Base-by-base conservation (phyloP, 2,113 vertebrate genomes). In the Tenrec ecaudatus region DNA sequence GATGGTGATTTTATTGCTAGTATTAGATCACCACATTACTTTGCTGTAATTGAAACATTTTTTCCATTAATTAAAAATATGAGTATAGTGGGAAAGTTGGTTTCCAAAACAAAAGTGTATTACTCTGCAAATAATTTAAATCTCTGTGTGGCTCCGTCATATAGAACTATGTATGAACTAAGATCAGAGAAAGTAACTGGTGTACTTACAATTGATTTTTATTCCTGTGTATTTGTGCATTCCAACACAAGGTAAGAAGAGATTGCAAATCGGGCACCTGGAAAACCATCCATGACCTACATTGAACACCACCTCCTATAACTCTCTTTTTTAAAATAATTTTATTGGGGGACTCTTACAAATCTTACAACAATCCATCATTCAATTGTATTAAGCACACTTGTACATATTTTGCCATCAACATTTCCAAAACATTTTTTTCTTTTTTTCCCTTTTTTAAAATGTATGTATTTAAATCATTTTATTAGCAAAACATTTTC, bases 41-140 rank as follows among this genome's bases (percentile, higher is more conserved):
- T 64, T 79, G 11, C 69, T 91, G 6, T 78, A 43, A 86, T 36
- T 69, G 27, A 86, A 80, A 83, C 23, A 31, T 92, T 9, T 6
- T 91, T 91, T 69, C 62, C 19, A 69, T 92, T 86, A 53, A 53
- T 53, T 53, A 71, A 92, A 92, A 80, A 62, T 86, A 71, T 53
- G 47, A 53, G 47, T 53, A 53, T 22, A 58, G 10, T 22, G n/a
- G 68, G 2, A 80, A 68, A 79, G 33, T 33, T 62, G 3, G 8
- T 81, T 86, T 60, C 57, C 81, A 40, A 76, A 62, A 88, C 64
- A 60, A 76, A 38, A 58, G 27, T 82, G 15, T 76, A 14, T 71
- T 47, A 60, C 4, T 79, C 27, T 69, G 71, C 14, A 73, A 87
- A 92, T 53, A n/a, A 82, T 57, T 84, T 69, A 91, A 91, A 79